phyloP scores from a whole-genome alignment of 1,140 invertebrate species.

The Paraescarpia echinospica region DNA sequence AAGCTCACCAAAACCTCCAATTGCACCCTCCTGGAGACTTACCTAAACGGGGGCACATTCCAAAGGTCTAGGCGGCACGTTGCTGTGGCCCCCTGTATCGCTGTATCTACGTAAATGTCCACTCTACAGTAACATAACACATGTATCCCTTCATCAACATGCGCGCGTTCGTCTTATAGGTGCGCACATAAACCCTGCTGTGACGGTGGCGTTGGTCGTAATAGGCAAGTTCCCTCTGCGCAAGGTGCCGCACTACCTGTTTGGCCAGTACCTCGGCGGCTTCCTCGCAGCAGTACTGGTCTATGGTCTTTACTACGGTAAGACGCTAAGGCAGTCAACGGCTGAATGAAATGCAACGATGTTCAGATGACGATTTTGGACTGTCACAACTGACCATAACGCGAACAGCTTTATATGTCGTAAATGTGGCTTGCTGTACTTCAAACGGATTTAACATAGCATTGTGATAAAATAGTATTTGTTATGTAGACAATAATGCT shows the following conservation, averaged over 20 bases:
- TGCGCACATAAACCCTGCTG: slow-evolving; percentile 65
- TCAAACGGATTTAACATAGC: too few relatives aligned
- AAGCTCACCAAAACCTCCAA: too few relatives aligned
- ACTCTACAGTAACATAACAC: too few relatives aligned
- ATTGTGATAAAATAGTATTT: too few relatives aligned
- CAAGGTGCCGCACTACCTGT: slow-evolving; percentile 59
- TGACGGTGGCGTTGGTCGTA: slow-evolving; percentile 60
- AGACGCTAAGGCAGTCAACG: not conserved
- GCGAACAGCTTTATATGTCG: too few relatives aligned
- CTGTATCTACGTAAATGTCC: too few relatives aligned
- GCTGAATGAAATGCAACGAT: slow-evolving; percentile 64
- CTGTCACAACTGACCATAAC: slow-evolving; percentile 59
- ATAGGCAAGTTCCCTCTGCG: slow-evolving; percentile 58
- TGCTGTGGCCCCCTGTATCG: too few relatives aligned
- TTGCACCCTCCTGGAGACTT: too few relatives aligned
- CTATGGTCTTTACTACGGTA: slow-evolving; percentile 57
- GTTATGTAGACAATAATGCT: too few relatives aligned
- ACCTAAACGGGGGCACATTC: too few relatives aligned
- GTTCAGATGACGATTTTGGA: slow-evolving; percentile 61
- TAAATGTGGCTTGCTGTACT: too few relatives aligned
- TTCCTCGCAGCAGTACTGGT: slow-evolving; percentile 61
- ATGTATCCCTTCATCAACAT: not conserved
- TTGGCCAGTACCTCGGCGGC: slow-evolving; percentile 63
- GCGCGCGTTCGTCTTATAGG: slow-evolving; percentile 44
- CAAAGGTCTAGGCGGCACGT: too few relatives aligned